Evolutionary conservation across 2,797 vertebrate species (phyloP).

Genomic region (Bucorvus abyssinicus): DNA sequence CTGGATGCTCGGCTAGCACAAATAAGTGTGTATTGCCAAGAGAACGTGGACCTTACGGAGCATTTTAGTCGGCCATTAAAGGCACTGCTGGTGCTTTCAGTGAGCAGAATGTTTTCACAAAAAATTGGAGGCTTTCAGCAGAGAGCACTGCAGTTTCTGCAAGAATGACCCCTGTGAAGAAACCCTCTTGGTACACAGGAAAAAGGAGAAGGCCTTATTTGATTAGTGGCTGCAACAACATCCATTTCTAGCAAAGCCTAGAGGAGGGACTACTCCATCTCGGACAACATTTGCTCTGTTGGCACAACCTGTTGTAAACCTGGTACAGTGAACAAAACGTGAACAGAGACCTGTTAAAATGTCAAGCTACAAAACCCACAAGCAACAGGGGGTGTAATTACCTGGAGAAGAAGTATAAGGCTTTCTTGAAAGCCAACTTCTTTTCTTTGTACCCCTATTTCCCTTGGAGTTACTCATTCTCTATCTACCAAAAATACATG

Average conservation of each 20-base stretch:
- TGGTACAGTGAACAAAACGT: not conserved
- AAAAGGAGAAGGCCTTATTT: not conserved
- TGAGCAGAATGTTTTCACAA: not conserved
- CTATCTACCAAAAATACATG: not conserved
- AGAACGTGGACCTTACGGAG: not conserved
- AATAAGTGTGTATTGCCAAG: not conserved
- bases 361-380: not conserved
- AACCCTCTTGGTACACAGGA: not conserved
- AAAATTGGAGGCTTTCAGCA: not conserved
- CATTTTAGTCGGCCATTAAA: not conserved
- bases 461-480: not conserved
- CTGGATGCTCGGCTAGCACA: not conserved
- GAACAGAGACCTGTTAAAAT: constrained; percentile 2
- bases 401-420: not conserved
- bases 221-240: not conserved
- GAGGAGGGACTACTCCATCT: not conserved
- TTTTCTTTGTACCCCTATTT: not conserved
- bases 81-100: not conserved
- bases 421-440: constrained; percentile 5
- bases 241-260: not conserved
- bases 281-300: not conserved
- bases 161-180: not conserved
- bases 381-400: not conserved
- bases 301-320: not conserved
- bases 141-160: not conserved